Evolutionary conservation across 2,888 invertebrate genomes (phyloP).

Genomic region (Chrysina gloriosa): DNA sequence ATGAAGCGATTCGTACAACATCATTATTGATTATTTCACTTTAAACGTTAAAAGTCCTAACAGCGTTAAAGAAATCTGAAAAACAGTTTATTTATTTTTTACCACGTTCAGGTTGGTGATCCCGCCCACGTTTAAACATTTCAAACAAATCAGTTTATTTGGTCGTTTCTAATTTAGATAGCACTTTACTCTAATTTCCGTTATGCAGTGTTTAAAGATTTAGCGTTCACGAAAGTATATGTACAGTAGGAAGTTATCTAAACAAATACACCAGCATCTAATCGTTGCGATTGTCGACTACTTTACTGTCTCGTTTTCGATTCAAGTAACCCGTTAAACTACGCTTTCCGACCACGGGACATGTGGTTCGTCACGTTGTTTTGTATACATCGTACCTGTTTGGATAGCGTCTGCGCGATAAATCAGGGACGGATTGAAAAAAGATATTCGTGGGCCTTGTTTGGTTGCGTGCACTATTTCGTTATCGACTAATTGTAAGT

Average conservation of each 20-base stretch:
- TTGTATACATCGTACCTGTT: slow-evolving; percentile 41
- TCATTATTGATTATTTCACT: slow-evolving; percentile 40
- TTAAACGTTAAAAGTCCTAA: not conserved
- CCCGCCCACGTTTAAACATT: slow-evolving; percentile 14
- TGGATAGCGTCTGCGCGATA: slow-evolving; percentile 23
- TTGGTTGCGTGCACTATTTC: not conserved
- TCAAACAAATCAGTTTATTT: not conserved
- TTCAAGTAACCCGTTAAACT: slow-evolving; percentile 12
- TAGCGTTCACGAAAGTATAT: not conserved
- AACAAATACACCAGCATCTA: not conserved
- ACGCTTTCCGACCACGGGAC: slow-evolving; percentile 27
- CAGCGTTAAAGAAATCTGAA: not conserved
- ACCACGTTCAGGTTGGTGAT: slow-evolving; percentile 1
- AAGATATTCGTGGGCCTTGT: not conserved
- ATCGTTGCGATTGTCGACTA: slow-evolving; percentile 10
- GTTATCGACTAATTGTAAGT: no score
- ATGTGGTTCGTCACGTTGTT: slow-evolving; percentile 43
- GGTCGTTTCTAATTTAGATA: not conserved
- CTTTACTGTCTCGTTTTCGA: slow-evolving; percentile 2
- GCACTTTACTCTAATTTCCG: not conserved
- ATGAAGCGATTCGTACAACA: slow-evolving; percentile 51
- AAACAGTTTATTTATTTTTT: not conserved
- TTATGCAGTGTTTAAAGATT: not conserved
- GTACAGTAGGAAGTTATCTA: not conserved
- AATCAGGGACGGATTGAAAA: slow-evolving; percentile 8